phyloP scores from a whole-genome alignment of 2,888 invertebrate species.

The Tipula lateralis region DNA sequence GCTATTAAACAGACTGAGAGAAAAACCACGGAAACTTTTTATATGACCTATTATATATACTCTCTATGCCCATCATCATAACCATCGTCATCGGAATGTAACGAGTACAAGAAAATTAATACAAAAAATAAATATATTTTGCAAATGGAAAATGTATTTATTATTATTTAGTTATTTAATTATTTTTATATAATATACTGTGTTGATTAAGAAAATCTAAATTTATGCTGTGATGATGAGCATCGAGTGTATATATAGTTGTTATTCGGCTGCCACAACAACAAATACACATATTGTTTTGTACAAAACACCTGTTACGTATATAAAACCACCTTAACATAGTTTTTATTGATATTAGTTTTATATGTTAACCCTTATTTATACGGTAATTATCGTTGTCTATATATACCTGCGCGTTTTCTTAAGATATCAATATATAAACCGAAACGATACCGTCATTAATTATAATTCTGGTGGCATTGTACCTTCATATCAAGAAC shows the following conservation, averaged over 20 bases:
- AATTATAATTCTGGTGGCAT: background rate
- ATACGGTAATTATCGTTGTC: background rate
- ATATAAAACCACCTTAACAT: background rate
- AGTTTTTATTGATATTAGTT: too few relatives aligned
- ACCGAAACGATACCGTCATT: background rate
- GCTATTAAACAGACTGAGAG: too few relatives aligned
- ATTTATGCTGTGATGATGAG: background rate
- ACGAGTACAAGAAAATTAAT: background rate
- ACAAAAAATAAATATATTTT: background rate
- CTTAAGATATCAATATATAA: background rate
- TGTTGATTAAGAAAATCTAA: background rate
- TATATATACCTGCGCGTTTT: background rate
- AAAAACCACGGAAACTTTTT: too few relatives aligned
- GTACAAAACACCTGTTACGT: background rate
- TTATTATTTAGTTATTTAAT: background rate
- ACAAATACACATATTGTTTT: too few relatives aligned
- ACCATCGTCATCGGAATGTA: background rate
- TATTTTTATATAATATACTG: too few relatives aligned
- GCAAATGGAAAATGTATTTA: background rate
- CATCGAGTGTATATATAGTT: too few relatives aligned
- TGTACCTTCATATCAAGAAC: background rate
- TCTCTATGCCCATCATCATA: too few relatives aligned
- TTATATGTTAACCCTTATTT: background rate
- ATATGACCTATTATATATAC: too few relatives aligned
- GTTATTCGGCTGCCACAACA: too few relatives aligned